Evolutionary conservation across 2,113 vertebrate genomes (phyloP).

Genomic region (Pseudolaguvia tuberculata): DNA sequence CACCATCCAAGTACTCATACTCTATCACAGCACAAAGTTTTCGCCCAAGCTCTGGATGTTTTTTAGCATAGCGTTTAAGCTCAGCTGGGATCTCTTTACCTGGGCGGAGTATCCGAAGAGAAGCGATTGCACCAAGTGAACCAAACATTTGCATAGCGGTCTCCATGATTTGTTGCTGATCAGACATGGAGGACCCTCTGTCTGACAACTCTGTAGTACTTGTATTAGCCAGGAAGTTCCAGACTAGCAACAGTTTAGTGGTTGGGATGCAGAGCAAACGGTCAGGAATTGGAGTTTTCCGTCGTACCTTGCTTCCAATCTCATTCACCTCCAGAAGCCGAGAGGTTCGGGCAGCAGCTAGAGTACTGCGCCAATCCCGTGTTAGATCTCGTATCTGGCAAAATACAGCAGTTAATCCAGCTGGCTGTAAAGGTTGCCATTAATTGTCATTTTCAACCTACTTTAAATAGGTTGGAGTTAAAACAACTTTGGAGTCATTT

Average conservation of each 20-base stretch:
- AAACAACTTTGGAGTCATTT: background rate
- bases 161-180: conserved; percentile 54
- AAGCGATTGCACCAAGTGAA: conserved; percentile 56
- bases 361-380: conserved; percentile 69
- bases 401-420: background rate
- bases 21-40: conserved; percentile 70
- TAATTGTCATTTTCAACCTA: background rate
- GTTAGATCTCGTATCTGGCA: conserved; percentile 75
- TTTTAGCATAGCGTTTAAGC: conserved; percentile 56
- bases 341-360: conserved; percentile 65
- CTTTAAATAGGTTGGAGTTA: background rate
- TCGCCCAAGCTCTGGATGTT: conserved; percentile 66
- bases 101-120: conserved; percentile 69
- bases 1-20: conserved; percentile 67
- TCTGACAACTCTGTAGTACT: conserved; percentile 4
- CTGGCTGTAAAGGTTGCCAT: background rate
- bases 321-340: conserved; percentile 72
- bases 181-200: background rate
- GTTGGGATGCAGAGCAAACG: conserved; percentile 67
- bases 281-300: conserved; percentile 62
- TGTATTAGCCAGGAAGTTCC: conserved; percentile 60
- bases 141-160: conserved; percentile 63
- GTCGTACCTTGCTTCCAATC: conserved; percentile 73
- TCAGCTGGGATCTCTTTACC: conserved; percentile 70
- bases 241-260: conserved; percentile 72